Base-by-base conservation (phyloP, 2,113 vertebrate genomes). In the Helogale parvula region DNA sequence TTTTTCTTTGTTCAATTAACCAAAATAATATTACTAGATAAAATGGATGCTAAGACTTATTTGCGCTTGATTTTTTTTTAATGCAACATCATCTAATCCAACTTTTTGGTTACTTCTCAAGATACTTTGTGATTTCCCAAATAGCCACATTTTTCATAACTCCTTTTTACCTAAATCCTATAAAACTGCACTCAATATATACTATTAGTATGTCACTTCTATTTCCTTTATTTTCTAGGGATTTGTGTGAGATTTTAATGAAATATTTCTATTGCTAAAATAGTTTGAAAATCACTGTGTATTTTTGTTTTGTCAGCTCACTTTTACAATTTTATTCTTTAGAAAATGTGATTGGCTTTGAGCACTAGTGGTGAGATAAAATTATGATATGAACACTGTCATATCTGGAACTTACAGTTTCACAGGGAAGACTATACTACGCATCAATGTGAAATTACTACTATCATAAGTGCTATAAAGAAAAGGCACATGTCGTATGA, bases 11-110 rank as follows among this genome's bases (percentile, higher is more conserved):
- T 79, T 92, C 54, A 87, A 74, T 76, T 93, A 94, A 31, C 10
- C n/a, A 82, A 96, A 94, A 71, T 8, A 82, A 95, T 93, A 90
- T 21, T 95, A 2, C 47, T 10, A 68, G 12, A 76, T 76, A 33
- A 86, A 95, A 31, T 33, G 9, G 15, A 71, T 69, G 7, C 29
- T 72, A 66, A 60, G 29, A 17, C 7, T 21, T 45, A 84, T 1
- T 71, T 57, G 15, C 77, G 7, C 5, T 63, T 52, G 4, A 86
- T 47, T 31, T 17, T 69, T 69, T 74, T 88, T 84, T 0, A 72
- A 77, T 19, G 14, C 4, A 69, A 81, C 68, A 92, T 81, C 23
- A 16, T 13, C 25, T 66, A 77, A 86, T 65, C 1, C 31, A 82
- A 87, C 52, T 23, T 72, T 82, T 66, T 65, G 12, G 1, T 63